Base-by-base conservation (phyloP, 2,797 vertebrate species). In the Channallabes apus region DNA sequence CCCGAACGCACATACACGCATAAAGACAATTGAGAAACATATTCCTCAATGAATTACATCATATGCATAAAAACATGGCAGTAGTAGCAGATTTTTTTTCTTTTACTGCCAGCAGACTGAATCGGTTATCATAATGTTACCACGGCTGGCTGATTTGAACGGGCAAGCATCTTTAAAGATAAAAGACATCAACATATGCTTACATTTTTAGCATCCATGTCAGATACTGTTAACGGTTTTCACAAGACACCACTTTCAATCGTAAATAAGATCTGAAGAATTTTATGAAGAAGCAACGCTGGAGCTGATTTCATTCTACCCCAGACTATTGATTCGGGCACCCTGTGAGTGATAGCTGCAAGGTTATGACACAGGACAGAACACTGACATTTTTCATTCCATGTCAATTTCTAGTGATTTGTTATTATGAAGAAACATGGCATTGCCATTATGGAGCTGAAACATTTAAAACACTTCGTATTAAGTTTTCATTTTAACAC, bases 31-130 rank as follows among this genome's bases (percentile, higher is more conserved):
- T 58, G 32, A 59, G 54, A 77, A 41, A 79, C 58, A 41, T 54
- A 79, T 38, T 22, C 4, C 2, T 38, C 59, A 78, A 24, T 22
- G 38, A 38, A 61, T 61, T 11, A 5, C 20, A 24, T 38, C 61
- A 61, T 29, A 59, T 62, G 69, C 20, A 82, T 61, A 76, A 32
- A 62, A 81, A 69, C 82, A 62, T 65, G 78, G 41, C 64, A 82
- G 29, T 18, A 32, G 15, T 59, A 79, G 38, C 15, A 46, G 32
- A 59, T 58, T 46, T 73, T 80, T 82, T 82, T 82, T 62, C 64
- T 71, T 68, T 75, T 35, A 58, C 72, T 65, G 79, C 73, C 75
- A 77, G 56, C 27, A 77, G 20, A 35, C 75, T 61, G 75, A 20
- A 35, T 59, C 11, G 4, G 56, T 59, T 78, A 61, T 78, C 75